Evolutionary conservation across 1,140 invertebrate genomes (phyloP), one percentile per base, ranked within the genome.

Genomic region (Cydia fagiglandana): DNA sequence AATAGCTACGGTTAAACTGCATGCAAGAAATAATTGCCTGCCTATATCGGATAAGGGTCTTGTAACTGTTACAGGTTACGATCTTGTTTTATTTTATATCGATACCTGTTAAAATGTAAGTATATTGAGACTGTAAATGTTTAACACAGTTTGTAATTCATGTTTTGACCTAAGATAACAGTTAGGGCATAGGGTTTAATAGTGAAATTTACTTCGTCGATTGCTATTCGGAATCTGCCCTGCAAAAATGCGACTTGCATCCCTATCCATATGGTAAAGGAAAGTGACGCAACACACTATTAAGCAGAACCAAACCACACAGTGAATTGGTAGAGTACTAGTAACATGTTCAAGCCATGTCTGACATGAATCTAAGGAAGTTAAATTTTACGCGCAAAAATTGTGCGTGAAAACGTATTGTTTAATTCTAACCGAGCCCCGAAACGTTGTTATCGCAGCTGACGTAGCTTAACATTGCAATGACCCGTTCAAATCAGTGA

Each of bases 1-100:
- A 41, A 70, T n/a, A 70, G 5, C 66, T 17, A 17, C 38, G 66
- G 45, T 38, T 70, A 34, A 17, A 9, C 2, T 34, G 64, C 5
- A n/a, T 10, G 66, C 66, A 17, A 70, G 66, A 70, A 70, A 70
- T 70, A 38, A 70, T 70, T 41, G 66, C 66, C 30, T 70, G 66
- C 66, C 17, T 10, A 38, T 45, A 17, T 12, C 34, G n/a, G 66
- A 70, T 70, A 70, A 70, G n/a, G 13, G 66, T 70, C 34, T 17
- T 70, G 66, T 38, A 41, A 70, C 38, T 38, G 66, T 70, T 17
- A 41, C 66, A 41, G 30, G 34, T 70, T 70, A 41, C 38, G 34
- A 41, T n/a, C 66, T 17, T 13, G 66, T 17, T 34, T 70, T 45
- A 70, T 17, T 34, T 70, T 45, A 70, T n/a, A 38, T n/a, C 66